Conservation (phyloP, 2,113 vertebrate species). For the Monarcha castaneiventris region DNA sequence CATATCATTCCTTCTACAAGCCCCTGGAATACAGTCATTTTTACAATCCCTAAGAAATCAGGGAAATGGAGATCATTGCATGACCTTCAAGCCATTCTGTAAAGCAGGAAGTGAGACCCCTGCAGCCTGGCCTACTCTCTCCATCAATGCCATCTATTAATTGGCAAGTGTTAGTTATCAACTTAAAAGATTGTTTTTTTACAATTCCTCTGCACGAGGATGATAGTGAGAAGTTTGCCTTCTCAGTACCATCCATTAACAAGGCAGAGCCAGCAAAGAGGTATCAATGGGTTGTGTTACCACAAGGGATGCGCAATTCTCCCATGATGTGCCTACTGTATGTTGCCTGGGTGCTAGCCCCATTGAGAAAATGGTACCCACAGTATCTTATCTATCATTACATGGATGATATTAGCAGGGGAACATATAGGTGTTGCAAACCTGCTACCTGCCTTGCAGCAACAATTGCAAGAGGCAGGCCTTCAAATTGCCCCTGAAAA, state of each 20-base stretch:
- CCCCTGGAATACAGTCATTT: too few species aligned
- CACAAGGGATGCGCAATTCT: neutral
- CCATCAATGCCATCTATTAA: neutral
- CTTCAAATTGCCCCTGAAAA: too few species aligned
- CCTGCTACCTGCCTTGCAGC: neutral
- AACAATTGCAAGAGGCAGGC: neutral
- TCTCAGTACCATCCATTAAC: neutral
- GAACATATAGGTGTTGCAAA: too few species aligned
- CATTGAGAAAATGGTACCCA: too few species aligned
- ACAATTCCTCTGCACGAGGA: neutral
- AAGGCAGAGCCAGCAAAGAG: neutral
- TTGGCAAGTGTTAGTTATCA: neutral
- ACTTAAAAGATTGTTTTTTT: neutral
- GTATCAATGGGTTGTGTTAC: neutral
- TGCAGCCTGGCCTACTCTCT: neutral
- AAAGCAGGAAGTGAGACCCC: neutral
- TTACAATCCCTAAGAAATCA: neutral
- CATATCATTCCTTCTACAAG: too few species aligned
- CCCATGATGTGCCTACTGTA: too few species aligned
- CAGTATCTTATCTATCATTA: too few species aligned
- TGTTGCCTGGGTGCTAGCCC: too few species aligned
- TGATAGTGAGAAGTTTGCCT: neutral
- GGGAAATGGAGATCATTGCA: neutral
- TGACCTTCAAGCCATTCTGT: neutral
- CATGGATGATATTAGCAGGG: too few species aligned